Evolutionary conservation across 2,888 invertebrate species (phyloP), one percentile per base, ranked within the genome.

Genomic region (Schizaphis graminum): DNA sequence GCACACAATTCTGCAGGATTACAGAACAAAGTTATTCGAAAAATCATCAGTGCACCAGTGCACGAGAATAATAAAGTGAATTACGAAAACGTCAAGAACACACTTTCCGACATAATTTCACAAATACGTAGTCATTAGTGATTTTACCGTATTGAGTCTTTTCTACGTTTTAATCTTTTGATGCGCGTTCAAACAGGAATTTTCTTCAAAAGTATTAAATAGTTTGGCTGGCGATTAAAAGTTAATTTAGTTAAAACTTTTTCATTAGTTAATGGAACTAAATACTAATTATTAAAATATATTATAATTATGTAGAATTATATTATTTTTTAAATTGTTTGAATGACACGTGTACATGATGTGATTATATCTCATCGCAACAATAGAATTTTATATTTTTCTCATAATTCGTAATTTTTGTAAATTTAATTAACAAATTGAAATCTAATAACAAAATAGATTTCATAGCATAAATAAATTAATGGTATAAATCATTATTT

Each of bases 81-180:
- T 47, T 47, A 41, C 11, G 26, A 56, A 89, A 89, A 89, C 13
- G 89, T 89, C 89, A 89, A 56, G 26, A 89, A 89, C 89, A 89
- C 56, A 41, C 77, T 90, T 61, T 21, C 61, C 61, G 21, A 26
- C 35, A 77, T 49, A 26, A 41, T 49, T 91, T 49, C 77, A 35
- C 26, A 91, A 49, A 77, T 67, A 91, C 26, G 24, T 53, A 26
- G 77, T 35, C 67, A 53, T 91, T 77, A 91, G 35, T 41, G 67
- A 21, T 26, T 57, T 91, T 26, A 77, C 7, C 35, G 21, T 89
- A 89, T 89, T 89, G 47, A 61, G 89, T 21, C 61, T 47, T 47
- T 87, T 47, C 47, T 10, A 90, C 47, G 47, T 67, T 47, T 47
- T 67, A 90, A 57, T 89, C 16, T 57, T 44, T 41, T 57, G 28